phyloP scores from a whole-genome alignment of 2,797 vertebrate species.

The Spondyliosoma cantharus region DNA sequence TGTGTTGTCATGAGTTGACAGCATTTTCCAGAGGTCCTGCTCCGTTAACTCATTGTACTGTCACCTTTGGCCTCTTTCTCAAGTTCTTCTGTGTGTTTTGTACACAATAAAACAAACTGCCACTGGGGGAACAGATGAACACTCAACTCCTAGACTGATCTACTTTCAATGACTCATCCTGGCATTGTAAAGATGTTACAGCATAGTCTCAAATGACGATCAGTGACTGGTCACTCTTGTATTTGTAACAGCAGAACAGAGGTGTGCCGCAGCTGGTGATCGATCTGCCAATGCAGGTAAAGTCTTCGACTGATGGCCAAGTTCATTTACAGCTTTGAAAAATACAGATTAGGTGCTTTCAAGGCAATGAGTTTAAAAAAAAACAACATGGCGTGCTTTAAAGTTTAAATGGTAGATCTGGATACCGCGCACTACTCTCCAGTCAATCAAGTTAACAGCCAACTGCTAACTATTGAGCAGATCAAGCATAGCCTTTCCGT shows the following conservation, averaged over 20 bases:
- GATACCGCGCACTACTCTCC: not conserved
- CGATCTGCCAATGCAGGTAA: not conserved
- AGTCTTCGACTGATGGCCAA: not conserved
- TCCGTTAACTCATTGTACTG: slow-evolving; percentile 17
- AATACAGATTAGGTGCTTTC: too few relatives aligned
- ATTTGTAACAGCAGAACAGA: slow-evolving; percentile 12
- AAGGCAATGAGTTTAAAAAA: not conserved
- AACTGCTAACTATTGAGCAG: not conserved
- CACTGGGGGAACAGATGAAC: not conserved
- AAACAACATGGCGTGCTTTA: not conserved
- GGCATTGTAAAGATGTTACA: slow-evolving; percentile 39
- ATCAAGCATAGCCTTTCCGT: not conserved
- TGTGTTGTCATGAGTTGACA: slow-evolving; percentile 12
- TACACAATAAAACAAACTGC: slow-evolving; percentile 11
- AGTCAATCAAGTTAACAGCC: not conserved
- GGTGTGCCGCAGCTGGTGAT: not conserved
- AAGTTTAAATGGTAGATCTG: not conserved
- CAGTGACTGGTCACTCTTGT: slow-evolving; percentile 3
- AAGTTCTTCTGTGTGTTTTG: not conserved
- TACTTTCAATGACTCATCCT: slow-evolving; percentile 46
- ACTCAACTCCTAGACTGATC: not conserved
- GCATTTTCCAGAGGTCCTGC: not conserved
- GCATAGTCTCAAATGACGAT: slow-evolving; percentile 33
- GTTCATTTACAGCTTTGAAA: too few relatives aligned
- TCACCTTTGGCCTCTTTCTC: slow-evolving; percentile 43